Evolutionary conservation across 2,113 vertebrate species (phyloP).

Genomic region (Eclectus roratus): DNA sequence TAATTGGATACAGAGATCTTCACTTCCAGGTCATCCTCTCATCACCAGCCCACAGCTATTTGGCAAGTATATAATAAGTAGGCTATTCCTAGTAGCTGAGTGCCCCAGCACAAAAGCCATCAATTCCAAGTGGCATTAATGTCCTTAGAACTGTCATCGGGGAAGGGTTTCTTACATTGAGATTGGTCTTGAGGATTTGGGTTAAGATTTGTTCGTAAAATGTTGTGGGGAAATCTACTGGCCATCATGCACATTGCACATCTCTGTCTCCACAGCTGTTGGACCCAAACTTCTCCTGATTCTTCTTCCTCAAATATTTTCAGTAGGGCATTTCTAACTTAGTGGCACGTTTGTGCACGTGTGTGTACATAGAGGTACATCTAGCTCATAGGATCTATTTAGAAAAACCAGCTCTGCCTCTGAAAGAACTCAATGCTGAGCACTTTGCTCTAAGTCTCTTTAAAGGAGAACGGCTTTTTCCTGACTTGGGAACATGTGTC

Average conservation of each 20-base stretch:
- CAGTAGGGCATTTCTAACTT: background rate
- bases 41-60: background rate
- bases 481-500: background rate
- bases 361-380: background rate
- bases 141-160: background rate
- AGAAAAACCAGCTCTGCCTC: background rate
- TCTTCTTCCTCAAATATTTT: background rate
- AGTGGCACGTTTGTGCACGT: background rate
- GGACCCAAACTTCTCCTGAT: background rate
- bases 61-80: background rate
- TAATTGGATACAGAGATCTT: slow-evolving; percentile 23
- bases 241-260: background rate
- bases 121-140: background rate
- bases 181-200: background rate
- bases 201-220: background rate
- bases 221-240: background rate
- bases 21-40: slow-evolving; percentile 14
- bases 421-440: background rate
- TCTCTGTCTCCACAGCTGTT: background rate
- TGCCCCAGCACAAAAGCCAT: background rate
- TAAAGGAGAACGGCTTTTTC: background rate
- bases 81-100: background rate
- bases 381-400: background rate
- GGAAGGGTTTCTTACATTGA: background rate
- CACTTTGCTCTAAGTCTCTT: background rate